Evolutionary conservation across 2,113 vertebrate species (phyloP).

Genomic region (Rhynchopsitta pachyrhyncha): DNA sequence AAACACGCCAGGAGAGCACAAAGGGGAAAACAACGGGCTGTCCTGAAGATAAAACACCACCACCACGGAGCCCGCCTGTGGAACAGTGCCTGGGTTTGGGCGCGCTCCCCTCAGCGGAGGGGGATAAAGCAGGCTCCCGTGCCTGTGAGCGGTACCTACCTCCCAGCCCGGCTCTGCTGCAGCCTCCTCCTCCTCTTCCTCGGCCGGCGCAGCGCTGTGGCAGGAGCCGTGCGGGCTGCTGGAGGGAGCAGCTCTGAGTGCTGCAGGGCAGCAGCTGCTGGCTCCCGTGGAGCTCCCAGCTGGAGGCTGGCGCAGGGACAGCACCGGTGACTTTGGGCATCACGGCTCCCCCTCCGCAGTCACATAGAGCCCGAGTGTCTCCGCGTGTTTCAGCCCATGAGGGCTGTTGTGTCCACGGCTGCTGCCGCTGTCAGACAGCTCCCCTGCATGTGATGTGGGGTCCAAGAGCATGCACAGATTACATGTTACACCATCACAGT

Average conservation of each 20-base stretch:
- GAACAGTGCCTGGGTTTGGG: background rate
- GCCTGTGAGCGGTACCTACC: background rate
- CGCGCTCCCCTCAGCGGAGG: background rate
- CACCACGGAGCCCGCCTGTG: background rate
- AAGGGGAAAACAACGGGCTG: background rate
- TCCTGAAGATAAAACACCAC: background rate
- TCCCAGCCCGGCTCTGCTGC: background rate
- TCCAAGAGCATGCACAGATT: background rate
- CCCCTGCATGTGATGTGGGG: background rate
- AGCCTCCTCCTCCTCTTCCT: background rate
- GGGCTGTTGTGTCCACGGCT: background rate
- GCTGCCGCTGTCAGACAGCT: conserved; percentile 19
- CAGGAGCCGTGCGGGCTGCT: background rate
- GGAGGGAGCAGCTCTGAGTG: background rate
- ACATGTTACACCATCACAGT: background rate
- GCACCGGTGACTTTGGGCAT: background rate
- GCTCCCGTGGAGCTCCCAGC: background rate
- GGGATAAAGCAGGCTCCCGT: background rate
- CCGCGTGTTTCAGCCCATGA: background rate
- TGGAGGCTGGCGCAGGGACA: background rate
- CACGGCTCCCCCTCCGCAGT: background rate
- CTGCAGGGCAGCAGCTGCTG: background rate
- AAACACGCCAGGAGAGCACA: background rate
- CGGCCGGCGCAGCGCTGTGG: fast-evolving
- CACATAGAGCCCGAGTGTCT: background rate